These are phyloP conservation scores for Porites rus DNA, from an alignment of 92 coral and sea anemone genomes.

Conservation along the genomic window DNA sequence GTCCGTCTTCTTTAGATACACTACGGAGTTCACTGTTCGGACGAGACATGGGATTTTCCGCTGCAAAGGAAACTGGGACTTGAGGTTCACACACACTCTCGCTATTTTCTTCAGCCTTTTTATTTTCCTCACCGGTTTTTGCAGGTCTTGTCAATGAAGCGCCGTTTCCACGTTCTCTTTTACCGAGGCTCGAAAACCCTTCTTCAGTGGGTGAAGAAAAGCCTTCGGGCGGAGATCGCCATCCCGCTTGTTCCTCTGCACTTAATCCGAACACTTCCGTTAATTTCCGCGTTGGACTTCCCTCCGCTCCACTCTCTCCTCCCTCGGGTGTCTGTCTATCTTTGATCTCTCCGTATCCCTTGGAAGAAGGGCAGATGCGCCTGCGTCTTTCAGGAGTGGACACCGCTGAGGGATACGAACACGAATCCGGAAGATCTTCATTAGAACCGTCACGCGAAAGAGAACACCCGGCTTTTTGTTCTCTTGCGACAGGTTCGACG, in stretches of 20 bases:
- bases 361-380: slow-evolving; percentile 44
- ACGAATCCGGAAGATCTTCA: slow-evolving; percentile 42
- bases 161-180: slow-evolving; percentile 46
- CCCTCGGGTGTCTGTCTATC: slow-evolving; percentile 52
- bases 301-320: slow-evolving; percentile 24
- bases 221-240: slow-evolving; percentile 47
- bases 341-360: slow-evolving; percentile 2
- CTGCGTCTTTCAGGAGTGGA: slow-evolving; percentile 51
- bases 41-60: slow-evolving; percentile 40
- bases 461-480: background rate
- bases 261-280: slow-evolving; percentile 42
- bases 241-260: slow-evolving; percentile 27
- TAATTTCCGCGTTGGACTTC: slow-evolving; percentile 43
- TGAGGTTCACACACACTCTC: background rate
- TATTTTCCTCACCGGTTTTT: slow-evolving; percentile 16
- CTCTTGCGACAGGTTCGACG: slow-evolving; percentile 10
- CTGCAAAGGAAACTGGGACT: slow-evolving; percentile 3
- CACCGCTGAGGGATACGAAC: slow-evolving; percentile 41
- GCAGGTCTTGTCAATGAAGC: slow-evolving; percentile 37
- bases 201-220: slow-evolving; percentile 40
- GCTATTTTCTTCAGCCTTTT: background rate
- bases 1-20: slow-evolving; percentile 8
- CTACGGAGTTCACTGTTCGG: slow-evolving; percentile 28
- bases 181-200: slow-evolving; percentile 23
- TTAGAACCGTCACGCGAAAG: slow-evolving; percentile 1